Conservation (phyloP, 2,797 vertebrate genomes). For the Rhinichthys osculus region DNA sequence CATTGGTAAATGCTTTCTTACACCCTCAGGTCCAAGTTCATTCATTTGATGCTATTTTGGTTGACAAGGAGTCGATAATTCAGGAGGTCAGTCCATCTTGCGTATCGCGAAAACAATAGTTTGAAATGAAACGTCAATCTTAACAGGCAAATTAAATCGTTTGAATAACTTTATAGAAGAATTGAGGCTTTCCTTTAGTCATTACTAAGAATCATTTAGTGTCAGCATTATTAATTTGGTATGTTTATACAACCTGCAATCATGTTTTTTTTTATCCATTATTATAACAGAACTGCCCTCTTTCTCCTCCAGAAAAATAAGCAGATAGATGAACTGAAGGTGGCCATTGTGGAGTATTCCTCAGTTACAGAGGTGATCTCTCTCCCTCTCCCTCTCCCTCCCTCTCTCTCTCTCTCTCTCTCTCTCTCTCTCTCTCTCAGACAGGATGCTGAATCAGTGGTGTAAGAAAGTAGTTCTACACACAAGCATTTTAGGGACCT, state of each 20-base stretch:
- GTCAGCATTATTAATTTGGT: background rate
- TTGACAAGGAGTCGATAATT: slow-evolving; percentile 81
- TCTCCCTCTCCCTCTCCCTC: too few relatives aligned
- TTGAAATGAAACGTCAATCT: background rate
- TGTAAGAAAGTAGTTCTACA: background rate
- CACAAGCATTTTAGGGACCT: background rate
- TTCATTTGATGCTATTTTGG: slow-evolving; percentile 76
- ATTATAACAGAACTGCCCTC: background rate
- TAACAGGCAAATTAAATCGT: background rate
- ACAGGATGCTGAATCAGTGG: background rate
- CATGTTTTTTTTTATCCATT: background rate
- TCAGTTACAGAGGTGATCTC: slow-evolving; percentile 84
- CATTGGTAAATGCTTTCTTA: background rate
- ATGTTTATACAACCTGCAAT: background rate
- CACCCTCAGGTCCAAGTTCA: slow-evolving; percentile 80
- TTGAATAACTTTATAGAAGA: background rate
- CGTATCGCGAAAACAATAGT: background rate
- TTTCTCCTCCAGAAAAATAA: slow-evolving; percentile 78
- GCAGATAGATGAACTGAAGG: slow-evolving; percentile 83
- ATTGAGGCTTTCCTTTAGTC: background rate
- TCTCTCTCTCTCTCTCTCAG: too few relatives aligned
- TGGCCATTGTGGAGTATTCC: slow-evolving; percentile 82
- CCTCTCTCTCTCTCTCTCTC: too few relatives aligned
- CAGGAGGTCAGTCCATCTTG: slow-evolving; percentile 78
- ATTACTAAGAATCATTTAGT: background rate